Percentiles rank a stretch among this genome's conserved stretches.
These are phyloP conservation scores for Venturia canescens DNA, from an alignment of 1,140 invertebrate genomes.

Conservation along the genomic window DNA sequence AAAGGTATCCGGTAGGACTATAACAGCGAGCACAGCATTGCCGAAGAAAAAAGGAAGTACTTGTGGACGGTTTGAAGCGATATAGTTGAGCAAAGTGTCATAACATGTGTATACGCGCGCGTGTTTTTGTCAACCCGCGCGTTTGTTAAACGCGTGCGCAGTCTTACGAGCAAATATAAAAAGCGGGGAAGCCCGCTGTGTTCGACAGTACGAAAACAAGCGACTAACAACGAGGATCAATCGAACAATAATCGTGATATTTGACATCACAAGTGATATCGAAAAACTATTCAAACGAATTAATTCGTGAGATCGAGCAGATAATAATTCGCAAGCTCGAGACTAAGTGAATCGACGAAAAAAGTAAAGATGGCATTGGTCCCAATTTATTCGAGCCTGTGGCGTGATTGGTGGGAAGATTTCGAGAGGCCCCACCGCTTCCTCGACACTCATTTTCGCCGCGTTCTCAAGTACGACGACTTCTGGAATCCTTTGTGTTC, in stretches of 20 bases:
- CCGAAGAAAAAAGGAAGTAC: background rate
- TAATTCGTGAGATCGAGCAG: slow-evolving; percentile 16
- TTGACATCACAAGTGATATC: background rate
- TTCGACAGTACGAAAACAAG: slow-evolving; percentile 51
- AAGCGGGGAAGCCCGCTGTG: slow-evolving; percentile 28
- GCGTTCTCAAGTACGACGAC: slow-evolving; percentile 76
- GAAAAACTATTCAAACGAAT: background rate
- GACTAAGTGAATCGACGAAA: background rate
- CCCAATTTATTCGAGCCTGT: slow-evolving; percentile 61
- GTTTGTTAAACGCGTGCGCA: slow-evolving; percentile 19
- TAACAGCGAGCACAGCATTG: background rate
- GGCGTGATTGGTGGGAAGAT: slow-evolving; percentile 76
- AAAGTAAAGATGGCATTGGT: slow-evolving; percentile 69
- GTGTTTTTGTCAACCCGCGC: background rate
- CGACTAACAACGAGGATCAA: slow-evolving; percentile 43
- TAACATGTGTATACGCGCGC: background rate
- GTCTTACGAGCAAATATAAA: slow-evolving; percentile 54
- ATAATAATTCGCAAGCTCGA: slow-evolving; percentile 24
- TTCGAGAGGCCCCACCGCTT: slow-evolving; percentile 76
- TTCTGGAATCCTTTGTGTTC: slow-evolving; percentile 71
- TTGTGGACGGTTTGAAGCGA: background rate
- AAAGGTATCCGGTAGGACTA: background rate
- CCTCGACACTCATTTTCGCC: slow-evolving; percentile 80
- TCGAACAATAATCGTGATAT: background rate
- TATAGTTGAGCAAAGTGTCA: background rate